Base-by-base conservation (phyloP, 2,888 invertebrate genomes). In the Blastobasis adustella region DNA sequence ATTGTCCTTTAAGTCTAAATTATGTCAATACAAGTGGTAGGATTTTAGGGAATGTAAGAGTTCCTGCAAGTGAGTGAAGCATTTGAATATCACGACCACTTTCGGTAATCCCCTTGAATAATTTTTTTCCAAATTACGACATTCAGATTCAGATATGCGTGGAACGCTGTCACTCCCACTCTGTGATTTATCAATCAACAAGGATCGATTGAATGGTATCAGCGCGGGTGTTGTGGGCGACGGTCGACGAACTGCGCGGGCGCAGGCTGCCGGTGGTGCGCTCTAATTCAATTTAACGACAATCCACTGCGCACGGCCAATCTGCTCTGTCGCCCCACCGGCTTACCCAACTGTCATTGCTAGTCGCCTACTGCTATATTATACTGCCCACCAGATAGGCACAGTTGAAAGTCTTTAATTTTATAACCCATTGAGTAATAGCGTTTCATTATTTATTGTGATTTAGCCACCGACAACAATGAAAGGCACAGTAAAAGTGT, bases 171-270 rank as follows among this genome's bases (percentile, higher is more conserved):
- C 75, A 76, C 83, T 74, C 84, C 85, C 78, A 82, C 84, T 63
- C 67, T 62, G 59, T 66, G 67, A 70, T 74, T 76, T 79, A 82
- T 84, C 82, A 79, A 82, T 83, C 78, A 80, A 71, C 73, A 79
- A 84, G 85, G 83, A 87, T 85, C 82, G 79, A 75, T 79, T 74
- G 76, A 81, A 82, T 76, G 73, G 73, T 79, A 82, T 82, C 82
- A 83, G 82, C 83, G 79, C 79, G 72, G 76, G 71, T 71, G 71
- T 71, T 58, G 86, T 87, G 86, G 87, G 87, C 86, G 87, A 79
- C 85, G 86, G 87, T 88, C 87, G 85, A 71, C 84, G 87, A 87
- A 85, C 87, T 87, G 87, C 86, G 87, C 86, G 83, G 84, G 86
- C 84, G 85, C 82, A 65, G 67, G 70, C 72, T 71, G 75, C 71